These are phyloP conservation scores for Lophotriccus pileatus DNA, from an alignment of 2,797 vertebrate genomes.

Conservation along the genomic window DNA sequence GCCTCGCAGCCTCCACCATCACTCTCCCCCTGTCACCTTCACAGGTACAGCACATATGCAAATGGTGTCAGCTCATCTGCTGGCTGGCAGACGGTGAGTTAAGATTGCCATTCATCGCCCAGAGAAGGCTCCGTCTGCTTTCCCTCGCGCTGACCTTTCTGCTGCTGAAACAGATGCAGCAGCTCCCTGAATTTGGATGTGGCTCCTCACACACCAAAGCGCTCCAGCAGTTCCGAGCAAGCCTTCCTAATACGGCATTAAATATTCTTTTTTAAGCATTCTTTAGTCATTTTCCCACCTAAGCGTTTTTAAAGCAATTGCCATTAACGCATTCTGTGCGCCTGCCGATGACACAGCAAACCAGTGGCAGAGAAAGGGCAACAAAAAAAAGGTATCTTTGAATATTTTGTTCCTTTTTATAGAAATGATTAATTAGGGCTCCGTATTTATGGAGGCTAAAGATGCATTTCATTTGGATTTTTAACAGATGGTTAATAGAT, in stretches of 20 bases:
- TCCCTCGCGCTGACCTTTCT: conserved; percentile 52
- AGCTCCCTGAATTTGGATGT: neutral
- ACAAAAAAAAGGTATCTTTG: neutral
- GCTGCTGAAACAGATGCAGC: conserved; percentile 16
- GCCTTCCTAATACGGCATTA: neutral
- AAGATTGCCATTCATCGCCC: conserved; percentile 26
- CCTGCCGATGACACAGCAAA: neutral
- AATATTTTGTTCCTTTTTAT: neutral
- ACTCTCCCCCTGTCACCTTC: conserved; percentile 57
- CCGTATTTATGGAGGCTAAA: conserved; percentile 41
- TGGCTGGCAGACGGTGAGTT: conserved; percentile 31
- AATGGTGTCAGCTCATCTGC: conserved; percentile 52
- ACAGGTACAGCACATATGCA: conserved; percentile 52
- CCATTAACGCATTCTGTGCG: neutral
- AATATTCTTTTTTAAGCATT: neutral
- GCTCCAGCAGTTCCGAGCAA: neutral
- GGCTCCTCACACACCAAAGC: neutral
- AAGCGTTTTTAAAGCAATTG: neutral
- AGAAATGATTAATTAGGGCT: conserved; percentile 26
- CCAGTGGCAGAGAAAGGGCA: neutral
- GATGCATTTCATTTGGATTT: conserved; percentile 40
- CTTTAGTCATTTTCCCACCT: neutral
- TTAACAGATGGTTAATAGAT: conserved; percentile 64
- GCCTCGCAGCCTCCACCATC: neutral
- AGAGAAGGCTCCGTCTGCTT: conserved; percentile 30